Evolutionary conservation across 2,888 invertebrate genomes (phyloP).

Genomic region (Orthosia gothica): DNA sequence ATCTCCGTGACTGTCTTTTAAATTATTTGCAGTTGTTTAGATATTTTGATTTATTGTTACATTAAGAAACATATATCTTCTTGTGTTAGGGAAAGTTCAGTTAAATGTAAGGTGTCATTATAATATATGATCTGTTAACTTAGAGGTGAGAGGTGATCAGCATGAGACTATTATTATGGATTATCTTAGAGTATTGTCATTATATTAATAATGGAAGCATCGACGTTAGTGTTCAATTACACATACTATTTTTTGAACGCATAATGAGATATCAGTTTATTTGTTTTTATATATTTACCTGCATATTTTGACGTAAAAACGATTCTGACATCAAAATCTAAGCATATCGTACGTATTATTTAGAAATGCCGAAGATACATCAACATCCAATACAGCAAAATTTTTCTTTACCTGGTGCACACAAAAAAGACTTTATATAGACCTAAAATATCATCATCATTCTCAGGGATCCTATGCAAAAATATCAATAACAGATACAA

Average conservation of each 20-base stretch:
- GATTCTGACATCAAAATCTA: neutral
- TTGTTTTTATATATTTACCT: neutral
- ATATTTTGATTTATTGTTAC: conserved; percentile 55
- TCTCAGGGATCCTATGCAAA: neutral
- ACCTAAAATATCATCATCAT: no score
- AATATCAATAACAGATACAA: no score
- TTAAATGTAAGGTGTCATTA: conserved; percentile 51
- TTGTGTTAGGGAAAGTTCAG: conserved; percentile 54
- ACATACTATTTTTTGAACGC: neutral
- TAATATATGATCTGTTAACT: conserved; percentile 55
- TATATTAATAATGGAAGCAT: conserved; percentile 25
- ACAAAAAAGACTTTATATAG: neutral
- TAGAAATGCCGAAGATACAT: neutral
- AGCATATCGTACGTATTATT: neutral
- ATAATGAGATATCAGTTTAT: neutral
- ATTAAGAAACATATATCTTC: conserved; percentile 52
- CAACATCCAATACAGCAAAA: neutral
- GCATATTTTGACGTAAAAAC: neutral
- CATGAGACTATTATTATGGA: conserved; percentile 18
- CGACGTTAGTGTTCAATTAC: neutral
- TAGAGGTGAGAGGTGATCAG: conserved; percentile 55
- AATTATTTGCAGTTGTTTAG: conserved; percentile 53
- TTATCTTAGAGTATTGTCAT: conserved; percentile 27
- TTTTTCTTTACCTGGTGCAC: neutral
- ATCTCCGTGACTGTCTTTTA: conserved; percentile 35